Conservation (phyloP, 2,888 invertebrate species). For the Hydriomena furcata region DNA sequence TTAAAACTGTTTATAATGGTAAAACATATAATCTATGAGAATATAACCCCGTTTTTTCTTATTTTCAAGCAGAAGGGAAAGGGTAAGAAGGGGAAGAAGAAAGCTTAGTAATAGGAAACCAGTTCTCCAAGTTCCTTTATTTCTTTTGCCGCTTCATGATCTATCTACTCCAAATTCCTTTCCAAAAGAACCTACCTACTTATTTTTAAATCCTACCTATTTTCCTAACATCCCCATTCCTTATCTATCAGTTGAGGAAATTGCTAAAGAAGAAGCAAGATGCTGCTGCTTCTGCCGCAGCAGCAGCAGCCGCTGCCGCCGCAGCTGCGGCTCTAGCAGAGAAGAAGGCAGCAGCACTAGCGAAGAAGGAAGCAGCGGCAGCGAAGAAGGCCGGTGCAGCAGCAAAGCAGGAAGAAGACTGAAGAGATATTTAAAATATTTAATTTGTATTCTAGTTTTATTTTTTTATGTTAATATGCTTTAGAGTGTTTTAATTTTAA, state of each 20-base stretch:
- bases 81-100: constrained; percentile 75
- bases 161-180: too few species aligned
- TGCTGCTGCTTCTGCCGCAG: constrained; percentile 39
- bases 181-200: neutral
- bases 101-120: constrained; percentile 47
- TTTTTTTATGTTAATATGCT: neutral
- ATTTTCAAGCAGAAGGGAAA: constrained; percentile 68
- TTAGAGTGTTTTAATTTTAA: constrained; percentile 3
- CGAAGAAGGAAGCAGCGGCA: constrained; percentile 35
- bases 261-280: constrained; percentile 59
- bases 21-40: too few species aligned
- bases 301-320: constrained; percentile 28
- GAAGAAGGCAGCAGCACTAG: constrained; percentile 34
- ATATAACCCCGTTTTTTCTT: neutral
- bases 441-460: neutral
- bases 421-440: neutral
- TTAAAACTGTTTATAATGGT: too few species aligned
- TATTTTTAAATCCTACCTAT: neutral
- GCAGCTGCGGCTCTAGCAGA: constrained; percentile 29
- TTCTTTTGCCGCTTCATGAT: neutral
- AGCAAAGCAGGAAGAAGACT: constrained; percentile 16
- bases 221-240: constrained; percentile 2
- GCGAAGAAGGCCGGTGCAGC: constrained; percentile 30
- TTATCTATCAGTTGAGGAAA: constrained; percentile 55
- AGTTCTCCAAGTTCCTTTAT: too few species aligned